These are phyloP conservation scores for Grantiella picta DNA, from an alignment of 2,113 vertebrate genomes.

Conservation along the genomic window DNA sequence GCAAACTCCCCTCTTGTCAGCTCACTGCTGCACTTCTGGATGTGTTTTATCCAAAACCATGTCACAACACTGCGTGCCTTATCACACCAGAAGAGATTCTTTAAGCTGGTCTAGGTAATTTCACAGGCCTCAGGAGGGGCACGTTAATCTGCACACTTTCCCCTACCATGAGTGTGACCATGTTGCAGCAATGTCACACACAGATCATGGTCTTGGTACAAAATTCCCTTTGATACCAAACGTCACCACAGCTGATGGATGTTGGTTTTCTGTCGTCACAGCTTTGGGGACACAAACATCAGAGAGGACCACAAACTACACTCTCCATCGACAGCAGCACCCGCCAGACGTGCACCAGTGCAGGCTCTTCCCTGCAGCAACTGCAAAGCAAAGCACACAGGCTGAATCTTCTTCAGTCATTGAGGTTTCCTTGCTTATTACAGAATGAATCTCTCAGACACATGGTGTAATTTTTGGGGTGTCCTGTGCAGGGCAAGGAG, in stretches of 20 bases:
- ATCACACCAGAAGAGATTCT: not conserved
- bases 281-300: not conserved
- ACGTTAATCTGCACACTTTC: not conserved
- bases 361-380: not conserved
- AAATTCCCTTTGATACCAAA: not conserved
- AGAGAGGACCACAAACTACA: not conserved
- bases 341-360: not conserved
- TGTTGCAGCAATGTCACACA: not conserved
- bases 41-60: not conserved
- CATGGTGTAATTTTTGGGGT: not conserved
- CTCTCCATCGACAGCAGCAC: fast-evolving
- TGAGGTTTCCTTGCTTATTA: not conserved
- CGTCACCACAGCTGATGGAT: not conserved
- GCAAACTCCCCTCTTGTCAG: not conserved
- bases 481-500: not conserved
- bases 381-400: not conserved
- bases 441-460: not conserved
- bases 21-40: not conserved
- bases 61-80: not conserved
- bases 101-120: not conserved
- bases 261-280: not conserved
- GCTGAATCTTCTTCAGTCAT: not conserved
- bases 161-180: not conserved
- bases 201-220: not conserved
- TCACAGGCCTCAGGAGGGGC: not conserved